Percentiles rank a stretch among this genome's conserved stretches.
phyloP scores from a whole-genome alignment of 2,888 invertebrate genomes.

The Callinectes sapidus region DNA sequence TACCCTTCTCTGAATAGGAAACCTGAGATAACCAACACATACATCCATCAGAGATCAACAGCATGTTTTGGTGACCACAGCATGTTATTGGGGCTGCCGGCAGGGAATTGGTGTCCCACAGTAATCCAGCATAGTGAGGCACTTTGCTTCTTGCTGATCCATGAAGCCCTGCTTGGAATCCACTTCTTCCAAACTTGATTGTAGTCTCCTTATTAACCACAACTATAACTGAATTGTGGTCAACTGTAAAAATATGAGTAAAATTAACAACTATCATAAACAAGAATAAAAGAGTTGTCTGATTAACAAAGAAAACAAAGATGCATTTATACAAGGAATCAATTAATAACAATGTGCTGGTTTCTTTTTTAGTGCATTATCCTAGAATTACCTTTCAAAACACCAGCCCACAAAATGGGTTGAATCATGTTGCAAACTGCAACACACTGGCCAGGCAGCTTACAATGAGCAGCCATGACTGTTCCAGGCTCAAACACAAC shows the following conservation, averaged over 20 bases:
- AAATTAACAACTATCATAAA: background rate
- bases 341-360: background rate
- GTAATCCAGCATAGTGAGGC: background rate
- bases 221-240: background rate
- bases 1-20: background rate
- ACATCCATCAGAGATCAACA: constrained; percentile 48
- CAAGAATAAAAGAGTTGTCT: background rate
- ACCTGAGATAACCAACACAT: constrained; percentile 19
- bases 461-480: constrained; percentile 43
- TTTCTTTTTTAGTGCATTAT: background rate
- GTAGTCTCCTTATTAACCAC: constrained; percentile 2
- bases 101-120: constrained; percentile 32
- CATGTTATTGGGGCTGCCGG: constrained; percentile 23
- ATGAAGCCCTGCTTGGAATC: background rate
- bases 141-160: background rate
- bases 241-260: background rate
- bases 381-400: constrained; percentile 26
- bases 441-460: constrained; percentile 28
- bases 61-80: constrained; percentile 15
- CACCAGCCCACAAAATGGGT: constrained; percentile 44
- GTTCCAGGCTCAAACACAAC: constrained; percentile 17
- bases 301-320: background rate
- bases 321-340: background rate
- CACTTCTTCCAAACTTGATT: constrained; percentile 7
- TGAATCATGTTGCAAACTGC: constrained; percentile 35